Base-by-base conservation (phyloP, 2,888 invertebrate genomes). In the Tineola bisselliella region DNA sequence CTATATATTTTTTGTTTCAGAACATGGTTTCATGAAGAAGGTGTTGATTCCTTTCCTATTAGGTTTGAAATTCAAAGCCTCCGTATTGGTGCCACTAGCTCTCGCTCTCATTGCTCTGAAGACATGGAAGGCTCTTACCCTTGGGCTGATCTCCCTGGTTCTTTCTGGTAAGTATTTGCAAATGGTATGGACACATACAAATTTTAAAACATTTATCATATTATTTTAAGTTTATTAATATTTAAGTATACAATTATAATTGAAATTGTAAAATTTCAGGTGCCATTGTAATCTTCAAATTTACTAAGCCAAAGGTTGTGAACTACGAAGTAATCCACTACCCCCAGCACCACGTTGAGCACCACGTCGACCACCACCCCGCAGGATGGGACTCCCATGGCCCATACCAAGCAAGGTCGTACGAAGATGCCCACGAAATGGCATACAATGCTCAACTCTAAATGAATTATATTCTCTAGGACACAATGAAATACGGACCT, bases 291-390 rank as follows among this genome's bases (percentile, higher is more conserved):
- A 93, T 95, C 76, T 95, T 95, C 87, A 94, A 94, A 81, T 90
- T 95, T 74, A 92, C 94, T 67, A 94, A 94, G 73, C 95, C 95
- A 62, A 95, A 95, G 84, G 92, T 93, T 69, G 91, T 94, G 65
- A 94, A 94, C 81, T 95, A 95, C 73, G 95, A 95, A 86, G 94
- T 95, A 59, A 92, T 94, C 66, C 94, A 95, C 77, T 94, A 93
- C 73, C 93, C 93, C 33, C 91, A 91, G 69, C 90, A 90, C 67
- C 88, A 89, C 64, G 93, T 93, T 61, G 92, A 93, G 64, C 91
- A 91, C 62, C 90, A 90, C 15, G 88, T 90, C 1, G 91, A 91
- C 68, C 90, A 90, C 65, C 87, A 63, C 66, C 77, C 83, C 10
- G 77, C 83, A 11, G 84, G 76, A 18, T 87, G 80, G 89, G 89